Evolutionary conservation across 2,888 invertebrate genomes (phyloP), one percentile per base, ranked within the genome.

Genomic region (Drosophila borborema): DNA sequence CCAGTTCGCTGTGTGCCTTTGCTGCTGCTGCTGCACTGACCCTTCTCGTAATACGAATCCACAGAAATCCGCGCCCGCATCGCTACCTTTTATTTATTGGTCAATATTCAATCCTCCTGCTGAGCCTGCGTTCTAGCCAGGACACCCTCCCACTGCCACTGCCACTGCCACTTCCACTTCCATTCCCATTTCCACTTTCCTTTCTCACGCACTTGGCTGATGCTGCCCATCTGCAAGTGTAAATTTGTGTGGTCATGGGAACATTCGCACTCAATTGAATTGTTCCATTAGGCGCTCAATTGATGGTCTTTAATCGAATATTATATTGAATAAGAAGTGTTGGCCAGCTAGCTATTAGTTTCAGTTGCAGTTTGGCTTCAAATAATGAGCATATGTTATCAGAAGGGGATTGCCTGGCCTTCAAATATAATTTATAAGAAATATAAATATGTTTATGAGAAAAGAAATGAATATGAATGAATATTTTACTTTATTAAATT

Each of bases 241-340:
- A 81, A 87, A 87, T 87, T 70, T 72, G 41, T 67, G 70, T 76
- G 77, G 89, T 87, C 89, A 88, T 89, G 89, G 90, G 88, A 88
- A 90, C 77, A 80, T 77, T 82, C 53, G 69, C 78, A 71, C 63
- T 77, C 70, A 72, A 88, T 90, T 82, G 83, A 82, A 86, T 75
- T 72, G 73, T 79, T 72, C 60, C 48, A 82, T 77, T 80, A 74
- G 62, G 36, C 65, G 54, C 66, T 73, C 81, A 82, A 81, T 77
- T 77, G 80, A 66, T 82, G 74, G 67, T 14, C 23, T 61, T 73
- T 85, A 78, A 88, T 81, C 74, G 70, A 23, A 54, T 54, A 70
- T 61, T 71, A 69, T 51, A 59, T 60, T 56, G 10, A 2, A 9
- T 4, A 51, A 64, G 76, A 49, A 64, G 71, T 72, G 51, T 28